Evolutionary conservation across 2,113 vertebrate species (phyloP), one percentile per base, ranked within the genome.

Genomic region (Callopanchax toddi): DNA sequence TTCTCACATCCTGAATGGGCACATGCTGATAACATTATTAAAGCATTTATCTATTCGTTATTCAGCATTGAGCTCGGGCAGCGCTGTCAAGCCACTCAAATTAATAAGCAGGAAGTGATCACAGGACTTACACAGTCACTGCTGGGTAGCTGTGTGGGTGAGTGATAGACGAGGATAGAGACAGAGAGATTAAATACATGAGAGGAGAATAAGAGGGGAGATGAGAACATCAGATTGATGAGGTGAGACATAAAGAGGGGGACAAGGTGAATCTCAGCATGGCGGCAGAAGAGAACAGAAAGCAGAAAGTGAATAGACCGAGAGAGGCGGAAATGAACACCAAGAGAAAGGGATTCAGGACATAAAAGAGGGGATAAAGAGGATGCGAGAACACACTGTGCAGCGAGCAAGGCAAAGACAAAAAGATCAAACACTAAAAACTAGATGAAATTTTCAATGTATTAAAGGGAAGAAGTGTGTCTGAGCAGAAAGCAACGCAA

Each of bases 61-160:
- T 86, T 88, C 78, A 83, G 74, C 74, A 52, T 74, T 88, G 86
- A 76, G 81, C 76, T 81, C 56, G 32, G 80, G 74, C 79, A 63
- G 45, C 15, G 60, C 84, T 74, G 82, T 77, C 86, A 66, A 58
- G 52, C 63, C 78, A 69, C 51, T 67, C 40, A 68, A 89, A 88
- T 84, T 80, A 87, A 89, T 89, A 81, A 68, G 62, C 76, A 89
- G 86, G 78, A 91, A 88, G 88, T 89, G 84, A 90, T 90, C 81
- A 86, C 53, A 70, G 83, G 76, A 84, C 75, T 86, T 72, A 77
- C 56, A 71, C 70, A 85, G 84, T 88, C 82, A 83, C 79, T 73
- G 61, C 61, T 46, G 71, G 69, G 59, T 60, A 78, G 79, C 68
- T 52, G 69, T 69, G 67, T 56, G 67, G 61, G 60, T 82, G 81